A percentile compares a stretch with the other conserved stretches of the same genome.
Conservation (phyloP, 2,888 invertebrate genomes). For the Girardia tigrina region DNA sequence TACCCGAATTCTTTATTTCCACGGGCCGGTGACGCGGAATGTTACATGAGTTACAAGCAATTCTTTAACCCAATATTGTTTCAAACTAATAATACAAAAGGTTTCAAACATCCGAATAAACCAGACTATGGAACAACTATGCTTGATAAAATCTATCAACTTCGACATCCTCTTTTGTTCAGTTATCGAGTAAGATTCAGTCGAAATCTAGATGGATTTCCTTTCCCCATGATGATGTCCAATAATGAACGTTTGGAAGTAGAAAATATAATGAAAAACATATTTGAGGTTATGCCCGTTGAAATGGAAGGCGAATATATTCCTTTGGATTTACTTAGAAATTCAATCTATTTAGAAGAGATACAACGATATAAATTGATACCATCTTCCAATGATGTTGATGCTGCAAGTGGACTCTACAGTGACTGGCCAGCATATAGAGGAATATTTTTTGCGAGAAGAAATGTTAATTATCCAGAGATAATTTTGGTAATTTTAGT, state of each 20-base stretch:
- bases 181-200: not conserved
- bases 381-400: not conserved
- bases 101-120: not conserved
- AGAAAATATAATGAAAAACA: not conserved
- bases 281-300: not conserved
- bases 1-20: not conserved
- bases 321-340: not conserved
- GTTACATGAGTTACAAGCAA: not conserved
- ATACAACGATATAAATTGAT: not conserved
- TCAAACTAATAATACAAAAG: not conserved
- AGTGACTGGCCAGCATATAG: not conserved
- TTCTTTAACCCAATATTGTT: conserved; percentile 27
- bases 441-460: conserved; percentile 11
- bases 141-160: not conserved
- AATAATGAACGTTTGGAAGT: not conserved
- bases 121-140: not conserved
- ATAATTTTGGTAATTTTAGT: not conserved
- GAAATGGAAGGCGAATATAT: not conserved
- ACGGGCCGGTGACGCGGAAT: conserved; percentile 16
- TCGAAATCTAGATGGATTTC: conserved; percentile 1
- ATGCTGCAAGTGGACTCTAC: not conserved
- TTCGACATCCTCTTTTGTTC: not conserved
- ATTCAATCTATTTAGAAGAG: not conserved
- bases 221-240: conserved; percentile 25
- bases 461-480: not conserved